Evolutionary conservation across 1,140 invertebrate genomes (phyloP).

Genomic region (Sinella curviseta): DNA sequence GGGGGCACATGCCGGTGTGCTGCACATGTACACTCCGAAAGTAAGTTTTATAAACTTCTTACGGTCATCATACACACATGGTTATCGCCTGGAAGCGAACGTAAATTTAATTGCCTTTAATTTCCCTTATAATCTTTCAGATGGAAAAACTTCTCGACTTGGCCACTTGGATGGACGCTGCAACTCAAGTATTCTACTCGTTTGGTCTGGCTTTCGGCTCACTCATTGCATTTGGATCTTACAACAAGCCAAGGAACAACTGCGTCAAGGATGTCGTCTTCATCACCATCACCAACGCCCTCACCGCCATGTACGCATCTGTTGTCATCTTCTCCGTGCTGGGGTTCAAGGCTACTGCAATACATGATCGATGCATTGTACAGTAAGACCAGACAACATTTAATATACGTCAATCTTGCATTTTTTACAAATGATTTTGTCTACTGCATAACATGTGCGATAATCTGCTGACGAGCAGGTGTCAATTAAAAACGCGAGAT

Average conservation of each 20-base stretch:
- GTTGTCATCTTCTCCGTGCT: constrained; percentile 87
- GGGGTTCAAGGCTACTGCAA: constrained; percentile 80
- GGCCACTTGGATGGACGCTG: constrained; percentile 88
- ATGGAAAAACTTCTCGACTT: constrained; percentile 76
- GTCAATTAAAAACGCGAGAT: no score
- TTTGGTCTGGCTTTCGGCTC: constrained; percentile 91
- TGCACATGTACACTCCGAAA: constrained; percentile 90
- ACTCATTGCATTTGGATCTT: constrained; percentile 85
- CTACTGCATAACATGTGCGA: no score
- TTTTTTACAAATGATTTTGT: not conserved
- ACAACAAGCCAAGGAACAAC: constrained; percentile 87
- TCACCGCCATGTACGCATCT: constrained; percentile 90
- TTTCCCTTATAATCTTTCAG: constrained; percentile 53
- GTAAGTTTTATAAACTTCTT: constrained; percentile 55
- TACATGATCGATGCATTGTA: constrained; percentile 74
- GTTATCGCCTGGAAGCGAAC: not conserved
- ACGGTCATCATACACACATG: not conserved
- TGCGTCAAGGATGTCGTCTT: constrained; percentile 85
- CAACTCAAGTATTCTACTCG: constrained; percentile 93
- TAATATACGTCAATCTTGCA: not conserved
- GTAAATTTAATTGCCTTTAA: not conserved
- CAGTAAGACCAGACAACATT: constrained; percentile 61
- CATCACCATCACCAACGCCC: constrained; percentile 84
- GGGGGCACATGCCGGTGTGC: constrained; percentile 81
- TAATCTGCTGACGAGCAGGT: no score